Evolutionary conservation across 2,113 vertebrate genomes (phyloP).

Genomic region (Ammodytes marinus): DNA sequence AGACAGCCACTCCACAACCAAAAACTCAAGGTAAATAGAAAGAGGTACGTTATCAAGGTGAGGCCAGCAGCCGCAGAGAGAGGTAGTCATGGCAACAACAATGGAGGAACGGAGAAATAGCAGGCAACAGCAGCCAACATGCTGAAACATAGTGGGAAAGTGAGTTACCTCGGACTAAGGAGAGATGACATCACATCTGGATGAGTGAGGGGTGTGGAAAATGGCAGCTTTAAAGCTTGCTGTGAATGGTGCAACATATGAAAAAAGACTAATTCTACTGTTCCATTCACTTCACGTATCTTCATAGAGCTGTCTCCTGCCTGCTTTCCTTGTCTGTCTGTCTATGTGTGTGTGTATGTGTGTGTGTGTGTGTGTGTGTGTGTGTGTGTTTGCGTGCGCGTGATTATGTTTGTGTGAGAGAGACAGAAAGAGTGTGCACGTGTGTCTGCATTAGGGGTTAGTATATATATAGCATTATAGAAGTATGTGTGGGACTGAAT

Average conservation of each 20-base stretch:
- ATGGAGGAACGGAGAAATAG: conserved; percentile 39
- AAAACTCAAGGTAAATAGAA: not conserved
- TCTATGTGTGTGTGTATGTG: not conserved
- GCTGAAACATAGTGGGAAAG: conserved; percentile 27
- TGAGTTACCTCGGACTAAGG: conserved; percentile 3
- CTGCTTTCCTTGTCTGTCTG: conserved; percentile 19
- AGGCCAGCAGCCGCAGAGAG: not conserved
- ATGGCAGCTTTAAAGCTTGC: conserved; percentile 1
- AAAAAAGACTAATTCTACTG: not conserved
- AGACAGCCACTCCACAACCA: not conserved
- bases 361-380: conserved; percentile 7
- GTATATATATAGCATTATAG: conserved; percentile 59
- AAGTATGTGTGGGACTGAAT: conserved; percentile 63
- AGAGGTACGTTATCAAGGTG: conserved; percentile 20
- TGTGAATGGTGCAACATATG: not conserved
- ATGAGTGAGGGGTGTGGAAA: not conserved
- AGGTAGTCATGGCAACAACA: conserved; percentile 39
- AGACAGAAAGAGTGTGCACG: not conserved
- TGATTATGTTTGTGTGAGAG: conserved; percentile 9
- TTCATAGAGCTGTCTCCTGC: conserved; percentile 19
- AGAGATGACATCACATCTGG: conserved; percentile 3
- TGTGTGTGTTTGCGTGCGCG: conserved; percentile 7
- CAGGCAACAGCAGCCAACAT: conserved; percentile 21
- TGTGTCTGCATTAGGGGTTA: conserved; percentile 12
- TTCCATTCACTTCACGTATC: conserved; percentile 6